Conservation (phyloP, 2,888 invertebrate genomes). For the Apamea monoglypha region DNA sequence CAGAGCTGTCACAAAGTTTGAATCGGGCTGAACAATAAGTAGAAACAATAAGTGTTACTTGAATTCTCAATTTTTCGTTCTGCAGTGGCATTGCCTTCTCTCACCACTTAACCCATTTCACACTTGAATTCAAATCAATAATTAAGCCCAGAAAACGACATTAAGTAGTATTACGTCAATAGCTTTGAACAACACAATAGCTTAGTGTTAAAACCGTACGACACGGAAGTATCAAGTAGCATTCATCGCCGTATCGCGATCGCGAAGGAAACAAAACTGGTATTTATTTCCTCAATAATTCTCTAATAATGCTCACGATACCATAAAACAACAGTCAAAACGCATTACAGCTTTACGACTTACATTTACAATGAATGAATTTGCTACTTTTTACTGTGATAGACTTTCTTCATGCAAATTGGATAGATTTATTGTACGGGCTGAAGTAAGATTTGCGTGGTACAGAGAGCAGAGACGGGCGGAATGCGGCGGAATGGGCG, state of each 20-base stretch:
- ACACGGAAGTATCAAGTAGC: conserved; percentile 53
- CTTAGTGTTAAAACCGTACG: conserved; percentile 15
- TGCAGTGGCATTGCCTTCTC: background rate
- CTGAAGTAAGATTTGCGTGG: conserved; percentile 10
- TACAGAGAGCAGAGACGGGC: background rate
- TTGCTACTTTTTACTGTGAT: conserved; percentile 30
- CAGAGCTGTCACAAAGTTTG: too few species aligned
- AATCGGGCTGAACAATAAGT: background rate
- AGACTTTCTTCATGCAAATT: conserved; percentile 37
- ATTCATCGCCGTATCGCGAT: conserved; percentile 13
- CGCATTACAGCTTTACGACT: conserved; percentile 37
- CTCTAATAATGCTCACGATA: conserved; percentile 47
- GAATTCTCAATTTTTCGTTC: background rate
- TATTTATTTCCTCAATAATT: conserved; percentile 58
- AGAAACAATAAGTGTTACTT: background rate
- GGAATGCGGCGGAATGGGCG: too few species aligned
- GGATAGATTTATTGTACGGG: conserved; percentile 18
- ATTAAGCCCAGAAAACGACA: conserved; percentile 25
- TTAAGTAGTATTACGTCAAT: conserved; percentile 12
- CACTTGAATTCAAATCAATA: conserved; percentile 31
- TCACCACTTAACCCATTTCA: background rate
- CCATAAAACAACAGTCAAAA: conserved; percentile 50
- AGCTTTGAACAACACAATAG: conserved; percentile 27
- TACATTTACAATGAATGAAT: conserved; percentile 33
- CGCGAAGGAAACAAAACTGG: conserved; percentile 27